Evolutionary conservation across 2,797 vertebrate genomes (phyloP).

Genomic region (Glossophaga mutica): DNA sequence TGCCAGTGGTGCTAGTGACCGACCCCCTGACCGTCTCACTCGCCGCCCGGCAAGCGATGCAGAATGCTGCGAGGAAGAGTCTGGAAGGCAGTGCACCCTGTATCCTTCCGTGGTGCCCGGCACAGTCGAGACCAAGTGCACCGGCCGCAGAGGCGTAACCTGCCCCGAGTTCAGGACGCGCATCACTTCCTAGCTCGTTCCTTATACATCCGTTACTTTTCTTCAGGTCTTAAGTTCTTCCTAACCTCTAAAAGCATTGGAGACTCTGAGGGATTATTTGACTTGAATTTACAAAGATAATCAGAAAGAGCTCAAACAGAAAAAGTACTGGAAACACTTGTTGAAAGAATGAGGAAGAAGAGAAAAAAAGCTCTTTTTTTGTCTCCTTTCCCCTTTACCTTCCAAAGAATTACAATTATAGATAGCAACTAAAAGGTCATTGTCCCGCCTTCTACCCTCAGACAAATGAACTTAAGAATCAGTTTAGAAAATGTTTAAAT

Average conservation of each 20-base stretch:
- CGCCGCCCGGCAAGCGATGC: rapidly evolving
- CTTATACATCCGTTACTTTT: not conserved
- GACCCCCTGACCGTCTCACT: not conserved
- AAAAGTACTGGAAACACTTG: not conserved
- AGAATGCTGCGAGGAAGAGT: not conserved
- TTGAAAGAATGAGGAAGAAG: not conserved
- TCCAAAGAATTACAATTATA: not conserved
- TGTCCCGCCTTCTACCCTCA: not conserved
- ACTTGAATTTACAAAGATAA: not conserved
- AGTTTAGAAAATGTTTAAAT: not conserved
- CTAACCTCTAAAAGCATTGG: not conserved
- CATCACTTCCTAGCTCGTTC: not conserved
- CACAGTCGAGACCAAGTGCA: not conserved
- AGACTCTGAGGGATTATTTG: not conserved
- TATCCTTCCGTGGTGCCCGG: constrained; percentile 36
- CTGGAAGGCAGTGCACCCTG: not conserved
- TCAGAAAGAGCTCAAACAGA: not conserved
- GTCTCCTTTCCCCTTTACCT: not conserved
- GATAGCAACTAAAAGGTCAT: not conserved
- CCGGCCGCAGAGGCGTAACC: not conserved
- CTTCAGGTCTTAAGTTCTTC: not conserved
- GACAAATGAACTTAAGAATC: not conserved
- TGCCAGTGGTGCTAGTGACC: constrained; percentile 29
- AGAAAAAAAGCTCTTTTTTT: not conserved
- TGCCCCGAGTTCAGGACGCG: rapidly evolving